These are phyloP conservation scores for Notodonta ziczac DNA, from an alignment of 2,888 invertebrate species.

Conservation along the genomic window DNA sequence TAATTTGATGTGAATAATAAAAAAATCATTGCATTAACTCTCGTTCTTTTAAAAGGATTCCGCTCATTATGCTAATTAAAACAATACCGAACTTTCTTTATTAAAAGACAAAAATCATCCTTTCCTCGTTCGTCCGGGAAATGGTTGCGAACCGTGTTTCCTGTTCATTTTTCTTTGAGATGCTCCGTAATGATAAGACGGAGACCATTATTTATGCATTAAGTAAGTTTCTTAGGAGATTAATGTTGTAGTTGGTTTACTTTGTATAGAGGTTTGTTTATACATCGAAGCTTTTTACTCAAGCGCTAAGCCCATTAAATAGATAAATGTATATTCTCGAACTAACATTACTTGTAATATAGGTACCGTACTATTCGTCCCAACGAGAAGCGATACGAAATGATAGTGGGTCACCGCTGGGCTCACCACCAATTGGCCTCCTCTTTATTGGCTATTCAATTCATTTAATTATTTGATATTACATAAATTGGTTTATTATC, in stretches of 20 bases:
- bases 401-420: too few species aligned
- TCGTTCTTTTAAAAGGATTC: slow-evolving; percentile 7
- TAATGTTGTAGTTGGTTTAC: not conserved
- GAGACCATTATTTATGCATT: slow-evolving; percentile 22
- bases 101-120: slow-evolving; percentile 21
- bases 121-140: slow-evolving; percentile 28
- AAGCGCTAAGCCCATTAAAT: too few species aligned
- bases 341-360: too few species aligned
- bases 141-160: slow-evolving; percentile 39
- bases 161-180: slow-evolving; percentile 35
- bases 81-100: slow-evolving; percentile 20
- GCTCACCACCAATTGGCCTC: too few species aligned
- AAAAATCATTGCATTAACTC: slow-evolving; percentile 5
- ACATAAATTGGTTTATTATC: too few species aligned
- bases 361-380: too few species aligned
- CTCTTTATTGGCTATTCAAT: too few species aligned
- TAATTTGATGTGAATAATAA: not conserved
- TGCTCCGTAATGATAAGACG: slow-evolving; percentile 13
- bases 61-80: slow-evolving; percentile 29
- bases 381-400: too few species aligned
- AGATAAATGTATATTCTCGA: too few species aligned
- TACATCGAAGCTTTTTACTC: too few species aligned
- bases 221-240: slow-evolving; percentile 12
- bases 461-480: too few species aligned
- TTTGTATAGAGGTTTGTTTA: too few species aligned